Base-by-base conservation (phyloP, 1,140 invertebrate species). In the Hestina assimilis region DNA sequence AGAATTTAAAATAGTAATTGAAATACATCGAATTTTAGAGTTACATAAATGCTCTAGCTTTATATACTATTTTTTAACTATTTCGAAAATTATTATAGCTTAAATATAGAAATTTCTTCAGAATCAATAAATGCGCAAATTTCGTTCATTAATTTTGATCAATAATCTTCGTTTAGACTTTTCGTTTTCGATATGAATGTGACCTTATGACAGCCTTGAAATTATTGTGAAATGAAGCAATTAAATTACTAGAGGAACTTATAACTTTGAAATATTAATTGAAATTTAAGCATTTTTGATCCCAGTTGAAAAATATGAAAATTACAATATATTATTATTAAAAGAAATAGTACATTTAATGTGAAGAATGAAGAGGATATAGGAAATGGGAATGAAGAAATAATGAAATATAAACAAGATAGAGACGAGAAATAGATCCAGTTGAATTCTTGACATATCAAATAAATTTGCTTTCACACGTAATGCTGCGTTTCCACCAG, bases 391-490 rank as follows among this genome's bases (percentile, higher is more conserved):
- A 35, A 17, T 35, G 33, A 35, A 35, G 3, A 35, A 14, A 35
- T n/a, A 14, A 35, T 35, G 33, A 35, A 17, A 35, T 35, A 35
- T 35, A 35, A 35, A 35, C 33, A 35, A 35, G 17, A 35, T 35
- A 3, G 15, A 35, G 33, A 35, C 33, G 9, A 1, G 5, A 14
- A 6, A 33, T n/a, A 0, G 1, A 7, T 35, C 9, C 17, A n/a
- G n/a, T n/a, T n/a, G n/a, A n/a, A n/a, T n/a, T n/a, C n/a, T n/a
- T n/a, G n/a, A n/a, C n/a, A n/a, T n/a, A n/a, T n/a, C n/a, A n/a
- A n/a, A n/a, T n/a, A n/a, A n/a, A n/a, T n/a, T n/a, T n/a, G n/a
- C n/a, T n/a, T n/a, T n/a, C n/a, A n/a, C n/a, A n/a, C n/a, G n/a
- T n/a, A n/a, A n/a, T n/a, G n/a, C n/a, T n/a, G n/a, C n/a, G n/a